Evolutionary conservation across 2,797 vertebrate genomes (phyloP).

Genomic region (Euthynnus affinis): DNA sequence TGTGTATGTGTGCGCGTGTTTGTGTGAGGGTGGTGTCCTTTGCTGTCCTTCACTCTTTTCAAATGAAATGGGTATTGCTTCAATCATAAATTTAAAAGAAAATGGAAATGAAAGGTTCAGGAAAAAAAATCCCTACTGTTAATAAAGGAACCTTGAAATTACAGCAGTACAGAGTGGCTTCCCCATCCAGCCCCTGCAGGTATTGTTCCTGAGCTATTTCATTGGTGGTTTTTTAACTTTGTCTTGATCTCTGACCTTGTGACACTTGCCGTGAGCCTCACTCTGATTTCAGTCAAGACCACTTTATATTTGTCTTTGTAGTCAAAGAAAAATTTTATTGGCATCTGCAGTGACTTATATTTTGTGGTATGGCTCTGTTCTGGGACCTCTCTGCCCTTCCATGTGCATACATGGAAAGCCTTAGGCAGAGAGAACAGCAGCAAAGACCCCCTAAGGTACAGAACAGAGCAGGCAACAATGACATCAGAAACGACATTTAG

Average conservation of each 20-base stretch:
- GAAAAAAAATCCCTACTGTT: too few species aligned
- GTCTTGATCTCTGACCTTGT: constrained; percentile 54
- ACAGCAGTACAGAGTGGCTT: constrained; percentile 32
- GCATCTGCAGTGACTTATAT: too few species aligned
- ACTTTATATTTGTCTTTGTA: too few species aligned
- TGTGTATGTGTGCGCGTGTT: neutral
- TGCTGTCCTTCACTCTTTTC: constrained; percentile 52
- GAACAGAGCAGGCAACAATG: too few species aligned
- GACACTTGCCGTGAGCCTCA: constrained; percentile 13
- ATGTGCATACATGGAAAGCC: too few species aligned
- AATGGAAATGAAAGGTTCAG: too few species aligned
- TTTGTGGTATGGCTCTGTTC: too few species aligned
- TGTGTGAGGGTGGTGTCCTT: constrained; percentile 26
- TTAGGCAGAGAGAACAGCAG: too few species aligned
- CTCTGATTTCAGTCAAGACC: constrained; percentile 29
- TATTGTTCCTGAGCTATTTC: constrained; percentile 29
- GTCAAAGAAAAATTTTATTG: too few species aligned
- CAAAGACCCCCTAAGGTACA: too few species aligned
- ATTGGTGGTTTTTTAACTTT: constrained; percentile 18
- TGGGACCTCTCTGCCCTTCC: too few species aligned
- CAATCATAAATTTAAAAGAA: constrained; percentile 52
- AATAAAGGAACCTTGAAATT: constrained; percentile 59
- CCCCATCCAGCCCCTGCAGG: constrained; percentile 6
- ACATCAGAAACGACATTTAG: too few species aligned
- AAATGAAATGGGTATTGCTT: constrained; percentile 54